These are phyloP conservation scores for Aleadryas rufinucha DNA, from an alignment of 2,113 vertebrate species.

Conservation along the genomic window DNA sequence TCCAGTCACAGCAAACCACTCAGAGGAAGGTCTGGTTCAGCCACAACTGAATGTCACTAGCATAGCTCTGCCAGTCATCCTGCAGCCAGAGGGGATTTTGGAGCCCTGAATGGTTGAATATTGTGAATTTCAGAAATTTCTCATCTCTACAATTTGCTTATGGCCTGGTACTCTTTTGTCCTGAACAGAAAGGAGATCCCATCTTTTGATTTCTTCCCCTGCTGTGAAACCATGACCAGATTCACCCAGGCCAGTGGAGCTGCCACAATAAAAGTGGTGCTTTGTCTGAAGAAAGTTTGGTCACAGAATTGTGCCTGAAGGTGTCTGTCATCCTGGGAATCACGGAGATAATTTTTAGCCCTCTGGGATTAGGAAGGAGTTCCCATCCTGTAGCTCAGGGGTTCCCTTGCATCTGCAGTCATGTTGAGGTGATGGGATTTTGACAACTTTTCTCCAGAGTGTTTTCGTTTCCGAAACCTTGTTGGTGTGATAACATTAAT, in stretches of 20 bases:
- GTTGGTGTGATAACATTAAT: conserved; percentile 61
- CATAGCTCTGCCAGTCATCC: background rate
- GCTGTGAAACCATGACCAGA: background rate
- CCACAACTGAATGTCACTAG: background rate
- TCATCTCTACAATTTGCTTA: background rate
- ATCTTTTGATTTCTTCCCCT: background rate
- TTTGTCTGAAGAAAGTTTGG: background rate
- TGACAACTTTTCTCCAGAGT: background rate
- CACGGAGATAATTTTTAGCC: background rate
- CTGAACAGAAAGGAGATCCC: background rate
- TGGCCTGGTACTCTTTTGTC: background rate
- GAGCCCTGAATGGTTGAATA: background rate
- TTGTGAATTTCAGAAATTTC: background rate
- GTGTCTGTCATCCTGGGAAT: background rate
- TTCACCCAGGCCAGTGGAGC: background rate
- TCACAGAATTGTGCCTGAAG: background rate
- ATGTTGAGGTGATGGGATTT: background rate
- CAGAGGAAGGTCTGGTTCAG: background rate
- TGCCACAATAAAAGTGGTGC: background rate
- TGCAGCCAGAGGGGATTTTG: background rate
- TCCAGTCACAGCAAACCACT: rapidly evolving
- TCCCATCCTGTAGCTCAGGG: background rate
- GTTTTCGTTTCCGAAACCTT: conserved; percentile 36
- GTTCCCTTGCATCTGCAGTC: background rate
- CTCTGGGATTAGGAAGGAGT: background rate